Conservation (phyloP, 2,888 invertebrate species). For the Orthosia gracilis region DNA sequence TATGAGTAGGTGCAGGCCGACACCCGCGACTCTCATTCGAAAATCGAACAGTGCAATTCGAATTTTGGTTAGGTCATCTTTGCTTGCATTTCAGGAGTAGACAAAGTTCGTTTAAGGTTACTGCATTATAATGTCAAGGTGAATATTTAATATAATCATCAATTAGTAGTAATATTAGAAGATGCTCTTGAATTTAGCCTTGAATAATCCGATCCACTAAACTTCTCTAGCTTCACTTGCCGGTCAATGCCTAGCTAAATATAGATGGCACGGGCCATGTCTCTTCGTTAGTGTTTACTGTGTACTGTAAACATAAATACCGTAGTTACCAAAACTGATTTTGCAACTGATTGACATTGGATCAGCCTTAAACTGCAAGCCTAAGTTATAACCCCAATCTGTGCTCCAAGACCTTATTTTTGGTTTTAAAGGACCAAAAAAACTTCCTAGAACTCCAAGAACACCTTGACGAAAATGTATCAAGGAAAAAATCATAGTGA, state of each 20-base stretch:
- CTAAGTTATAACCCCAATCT: background rate
- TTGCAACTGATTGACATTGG: background rate
- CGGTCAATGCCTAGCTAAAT: conserved; percentile 46
- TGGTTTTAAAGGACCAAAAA: too few species aligned
- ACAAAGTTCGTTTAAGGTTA: conserved; percentile 5
- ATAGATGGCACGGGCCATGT: conserved; percentile 31
- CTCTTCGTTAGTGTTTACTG: conserved; percentile 13
- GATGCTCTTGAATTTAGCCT: conserved; percentile 17
- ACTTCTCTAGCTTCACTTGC: conserved; percentile 21
- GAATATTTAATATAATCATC: background rate
- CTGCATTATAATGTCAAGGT: conserved; percentile 5
- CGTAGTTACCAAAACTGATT: background rate
- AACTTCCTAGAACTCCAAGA: background rate
- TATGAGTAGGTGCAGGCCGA: conserved; percentile 19
- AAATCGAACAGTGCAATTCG: conserved; percentile 1
- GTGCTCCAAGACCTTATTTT: background rate
- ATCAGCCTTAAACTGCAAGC: background rate
- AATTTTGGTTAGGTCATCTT: background rate
- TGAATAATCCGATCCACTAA: conserved; percentile 10
- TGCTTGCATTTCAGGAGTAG: background rate
- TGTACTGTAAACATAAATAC: background rate
- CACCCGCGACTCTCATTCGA: conserved; percentile 9
- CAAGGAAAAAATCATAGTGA: background rate
- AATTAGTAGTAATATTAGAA: background rate
- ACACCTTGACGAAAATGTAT: background rate